Evolutionary conservation across 2,888 invertebrate genomes (phyloP), one percentile per base, ranked within the genome.

Genomic region (Heteromyza rotundicornis): DNA sequence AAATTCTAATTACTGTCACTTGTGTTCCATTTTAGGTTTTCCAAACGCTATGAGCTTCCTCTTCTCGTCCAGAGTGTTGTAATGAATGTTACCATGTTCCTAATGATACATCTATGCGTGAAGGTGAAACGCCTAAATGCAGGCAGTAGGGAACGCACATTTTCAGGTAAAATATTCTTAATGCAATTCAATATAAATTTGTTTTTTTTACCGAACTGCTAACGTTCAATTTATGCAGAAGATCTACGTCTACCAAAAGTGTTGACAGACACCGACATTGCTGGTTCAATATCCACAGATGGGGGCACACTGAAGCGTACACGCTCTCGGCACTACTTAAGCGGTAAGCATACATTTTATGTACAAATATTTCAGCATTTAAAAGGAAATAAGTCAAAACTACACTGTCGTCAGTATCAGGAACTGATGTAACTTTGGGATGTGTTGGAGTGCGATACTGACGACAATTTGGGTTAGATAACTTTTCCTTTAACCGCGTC

Each of bases 21-120:
- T n/a, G n/a, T n/a, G n/a, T n/a, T n/a, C n/a, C n/a, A n/a, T n/a
- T 27, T 22, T 24, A 99, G 98, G 98, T 98, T 99, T 88, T 98
- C 98, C 68, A 96, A 95, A 85, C 92, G 91, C 70, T 99, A 95
- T 87, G 98, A 99, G 85, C 86, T 93, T 79, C 98, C 98, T 61
- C 86, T 99, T 68, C 87, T 99, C 71, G 87, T 95, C 65, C 99
- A 99, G 86, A 98, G 98, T 85, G 89, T 98, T 79, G 89, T 99
- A 62, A 99, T 99, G 99, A 97, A 95, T 79, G 80, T 92, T 61
- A 92, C 95, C 69, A 99, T 99, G 99, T 89, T 97, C 84, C 86
- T 90, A 60, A 94, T 98, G 94, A 92, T 98, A 68, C 92, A 95
- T 82, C 85, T 98, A 54, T 98, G 97, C 86, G 93, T 97, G 23